Evolutionary conservation across 2,113 vertebrate species (phyloP), one percentile per base, ranked within the genome.

Genomic region (Xenopus borealis): DNA sequence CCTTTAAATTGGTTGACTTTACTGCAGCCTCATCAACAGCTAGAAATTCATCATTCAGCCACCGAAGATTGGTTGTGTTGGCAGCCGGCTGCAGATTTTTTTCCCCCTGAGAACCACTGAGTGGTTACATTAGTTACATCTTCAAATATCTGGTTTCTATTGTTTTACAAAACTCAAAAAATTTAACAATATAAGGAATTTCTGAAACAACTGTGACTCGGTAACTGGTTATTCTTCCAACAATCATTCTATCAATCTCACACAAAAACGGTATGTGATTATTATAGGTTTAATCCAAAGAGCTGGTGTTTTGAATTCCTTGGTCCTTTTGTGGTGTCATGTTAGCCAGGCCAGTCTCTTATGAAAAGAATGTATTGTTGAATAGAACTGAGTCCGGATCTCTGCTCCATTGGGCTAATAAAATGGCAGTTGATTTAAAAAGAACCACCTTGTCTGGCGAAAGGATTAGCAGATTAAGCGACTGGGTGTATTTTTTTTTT

Each of bases 201-300:
- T 87, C 75, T 89, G 83, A 80, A 85, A 89, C 83, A 86, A 81
- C 69, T 85, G 81, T 84, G 86, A 88, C 79, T 89, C 84, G 85
- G 80, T 80, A 82, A 79, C 72, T 13, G 19, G 58, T 18, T 23
- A 61, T 20, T 61, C 58, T 61, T 61, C 10, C 19, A 61, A 86
- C 64, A 90, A 85, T 78, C 79, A 84, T 85, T 87, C 82, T 86
- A 85, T 86, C 80, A 84, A 82, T 82, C 79, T 82, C 72, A 83
- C 85, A 88, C 83, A 88, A 86, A 88, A 86, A 79, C 74, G 78
- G 81, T 83, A 81, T 82, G 84, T 85, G 86, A 88, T 91, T 86
- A 84, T 85, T 87, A 82, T 83, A 78, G 82, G 87, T 87, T 88
- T 89, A 86, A 88, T 87, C 80, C 84, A 82, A 83, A 87, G 85